Percentiles rank a stretch among this genome's conserved stretches.
phyloP scores from a whole-genome alignment of 2,797 vertebrate genomes.

The Mormyrus proboscirostris region DNA sequence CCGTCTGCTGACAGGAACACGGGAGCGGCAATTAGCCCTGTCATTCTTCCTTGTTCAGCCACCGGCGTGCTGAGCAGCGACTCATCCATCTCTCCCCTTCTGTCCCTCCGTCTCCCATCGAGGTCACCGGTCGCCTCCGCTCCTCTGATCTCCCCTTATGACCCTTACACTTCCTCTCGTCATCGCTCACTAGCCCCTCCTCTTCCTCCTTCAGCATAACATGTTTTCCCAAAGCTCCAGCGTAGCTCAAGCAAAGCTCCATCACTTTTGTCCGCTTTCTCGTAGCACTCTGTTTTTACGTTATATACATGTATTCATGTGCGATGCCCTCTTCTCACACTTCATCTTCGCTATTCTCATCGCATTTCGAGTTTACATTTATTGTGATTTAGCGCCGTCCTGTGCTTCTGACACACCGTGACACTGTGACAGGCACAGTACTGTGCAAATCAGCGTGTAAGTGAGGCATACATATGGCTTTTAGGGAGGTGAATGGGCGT shows the following conservation, averaged over 20 bases:
- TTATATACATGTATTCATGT: neutral
- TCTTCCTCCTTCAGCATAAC: neutral
- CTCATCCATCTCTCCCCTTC: conserved; percentile 26
- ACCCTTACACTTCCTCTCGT: conserved; percentile 28
- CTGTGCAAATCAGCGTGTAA: neutral
- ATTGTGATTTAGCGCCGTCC: neutral
- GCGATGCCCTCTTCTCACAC: neutral
- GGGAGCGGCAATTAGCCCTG: neutral
- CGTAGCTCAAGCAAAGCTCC: neutral
- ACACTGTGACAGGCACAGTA: neutral
- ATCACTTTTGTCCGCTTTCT: neutral
- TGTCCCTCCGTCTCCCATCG: conserved; percentile 24
- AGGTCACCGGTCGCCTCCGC: conserved; percentile 47
- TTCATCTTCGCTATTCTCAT: neutral
- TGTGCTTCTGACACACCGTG: neutral
- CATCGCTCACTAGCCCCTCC: conserved; percentile 17
- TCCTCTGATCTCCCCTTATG: conserved; percentile 44
- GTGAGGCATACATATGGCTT: neutral
- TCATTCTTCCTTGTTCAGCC: neutral
- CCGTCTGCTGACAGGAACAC: neutral
- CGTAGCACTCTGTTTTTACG: neutral
- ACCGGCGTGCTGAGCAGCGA: neutral
- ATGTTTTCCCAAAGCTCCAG: neutral
- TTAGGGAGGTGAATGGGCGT: neutral
- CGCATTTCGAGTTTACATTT: neutral